Evolutionary conservation across 2,113 vertebrate species (phyloP).

Genomic region (Muntiacus reevesi): DNA sequence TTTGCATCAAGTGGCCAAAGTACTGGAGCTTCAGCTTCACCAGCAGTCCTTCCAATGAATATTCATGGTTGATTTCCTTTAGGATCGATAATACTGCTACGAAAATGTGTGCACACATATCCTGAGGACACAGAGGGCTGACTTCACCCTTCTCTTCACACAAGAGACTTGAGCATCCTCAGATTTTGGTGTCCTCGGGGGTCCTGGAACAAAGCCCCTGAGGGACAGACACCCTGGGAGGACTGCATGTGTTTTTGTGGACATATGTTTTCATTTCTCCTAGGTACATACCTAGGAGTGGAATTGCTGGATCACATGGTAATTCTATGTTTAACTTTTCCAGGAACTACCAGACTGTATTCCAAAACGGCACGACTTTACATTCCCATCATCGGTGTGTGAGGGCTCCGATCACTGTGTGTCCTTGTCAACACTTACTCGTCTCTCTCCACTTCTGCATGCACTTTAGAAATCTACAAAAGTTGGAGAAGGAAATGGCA

Average conservation of each 20-base stretch:
- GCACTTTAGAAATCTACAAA: not conserved
- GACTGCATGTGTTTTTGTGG: not conserved
- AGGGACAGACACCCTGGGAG: not conserved
- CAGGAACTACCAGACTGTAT: not conserved
- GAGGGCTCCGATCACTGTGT: not conserved
- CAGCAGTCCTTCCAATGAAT: not conserved
- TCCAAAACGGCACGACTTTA: not conserved
- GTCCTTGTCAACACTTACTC: not conserved
- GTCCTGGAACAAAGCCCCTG: not conserved
- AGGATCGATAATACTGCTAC: not conserved
- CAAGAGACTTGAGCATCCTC: not conserved
- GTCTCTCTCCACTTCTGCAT: not conserved
- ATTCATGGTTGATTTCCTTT: not conserved
- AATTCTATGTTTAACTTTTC: not conserved
- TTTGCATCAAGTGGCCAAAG: not conserved
- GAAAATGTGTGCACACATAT: not conserved
- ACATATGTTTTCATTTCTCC: not conserved
- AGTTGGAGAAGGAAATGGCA: too few species aligned
- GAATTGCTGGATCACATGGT: not conserved
- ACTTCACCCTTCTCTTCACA: not conserved
- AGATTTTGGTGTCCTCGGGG: too few species aligned
- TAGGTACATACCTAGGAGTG: not conserved
- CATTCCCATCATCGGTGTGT: fast-evolving
- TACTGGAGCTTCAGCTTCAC: not conserved
- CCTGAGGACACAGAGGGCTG: not conserved